phyloP scores from a whole-genome alignment of 2,113 vertebrate species.

The Maccullochella peelii region DNA sequence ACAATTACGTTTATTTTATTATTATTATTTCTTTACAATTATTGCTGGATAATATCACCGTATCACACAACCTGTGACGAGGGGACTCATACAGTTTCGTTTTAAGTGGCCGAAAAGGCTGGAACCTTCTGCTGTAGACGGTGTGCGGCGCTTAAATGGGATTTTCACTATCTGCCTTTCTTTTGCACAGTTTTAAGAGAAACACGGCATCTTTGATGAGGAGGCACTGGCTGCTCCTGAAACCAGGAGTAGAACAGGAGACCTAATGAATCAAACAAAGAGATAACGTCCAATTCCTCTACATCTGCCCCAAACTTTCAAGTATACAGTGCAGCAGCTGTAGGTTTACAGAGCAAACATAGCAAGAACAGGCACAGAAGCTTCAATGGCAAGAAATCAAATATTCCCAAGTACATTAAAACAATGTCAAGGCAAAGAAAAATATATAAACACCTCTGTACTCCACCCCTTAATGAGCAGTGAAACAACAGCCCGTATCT shows the following conservation, averaged over 20 bases:
- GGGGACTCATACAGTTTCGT: neutral
- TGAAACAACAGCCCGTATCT: neutral
- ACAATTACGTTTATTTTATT: too few species aligned
- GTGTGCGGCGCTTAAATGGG: neutral
- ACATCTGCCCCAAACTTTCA: constrained; percentile 3
- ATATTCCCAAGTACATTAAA: neutral
- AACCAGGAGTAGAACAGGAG: neutral
- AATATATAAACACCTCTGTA: too few species aligned
- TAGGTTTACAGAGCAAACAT: neutral
- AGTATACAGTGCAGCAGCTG: neutral
- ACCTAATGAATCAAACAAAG: constrained; percentile 21
- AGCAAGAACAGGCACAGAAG: neutral
- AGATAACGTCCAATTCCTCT: constrained; percentile 1
- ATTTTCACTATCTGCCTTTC: neutral
- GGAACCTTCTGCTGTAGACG: neutral
- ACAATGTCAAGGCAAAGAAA: neutral
- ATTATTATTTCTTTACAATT: neutral
- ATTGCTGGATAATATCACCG: neutral
- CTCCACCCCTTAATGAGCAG: too few species aligned
- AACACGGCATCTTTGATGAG: neutral
- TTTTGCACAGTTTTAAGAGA: constrained; percentile 5
- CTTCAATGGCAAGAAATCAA: neutral
- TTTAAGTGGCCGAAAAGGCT: neutral
- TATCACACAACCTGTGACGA: neutral
- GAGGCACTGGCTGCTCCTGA: neutral